These are phyloP conservation scores for Propithecus perrieri DNA, from an alignment of 2,797 vertebrate species.

Conservation along the genomic window DNA sequence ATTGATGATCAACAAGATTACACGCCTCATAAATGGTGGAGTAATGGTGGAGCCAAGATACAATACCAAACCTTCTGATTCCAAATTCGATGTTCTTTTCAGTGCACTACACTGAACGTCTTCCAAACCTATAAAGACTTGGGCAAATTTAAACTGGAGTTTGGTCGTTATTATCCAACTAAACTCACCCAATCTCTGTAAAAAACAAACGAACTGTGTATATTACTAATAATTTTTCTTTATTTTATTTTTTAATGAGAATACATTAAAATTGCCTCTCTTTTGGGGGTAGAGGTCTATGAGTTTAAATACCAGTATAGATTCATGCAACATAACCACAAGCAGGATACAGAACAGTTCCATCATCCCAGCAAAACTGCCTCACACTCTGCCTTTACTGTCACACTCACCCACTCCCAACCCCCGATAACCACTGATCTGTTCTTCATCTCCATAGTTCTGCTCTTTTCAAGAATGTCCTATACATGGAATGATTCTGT, in stretches of 20 bases:
- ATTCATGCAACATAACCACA: neutral
- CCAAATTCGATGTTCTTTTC: neutral
- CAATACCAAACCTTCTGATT: neutral
- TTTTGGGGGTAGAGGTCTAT: neutral
- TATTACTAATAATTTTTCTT: neutral
- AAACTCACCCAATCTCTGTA: neutral
- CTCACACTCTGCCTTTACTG: accelerated
- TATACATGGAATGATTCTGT: neutral
- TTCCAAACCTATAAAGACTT: neutral
- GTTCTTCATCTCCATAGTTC: neutral
- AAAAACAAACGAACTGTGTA: neutral
- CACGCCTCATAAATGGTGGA: neutral
- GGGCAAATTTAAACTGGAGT: neutral
- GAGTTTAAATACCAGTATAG: neutral
- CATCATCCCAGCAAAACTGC: neutral
- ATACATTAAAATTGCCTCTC: neutral
- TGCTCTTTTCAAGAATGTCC: neutral
- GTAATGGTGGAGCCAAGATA: neutral
- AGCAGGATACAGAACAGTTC: neutral
- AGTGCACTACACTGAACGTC: neutral
- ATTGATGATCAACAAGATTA: neutral
- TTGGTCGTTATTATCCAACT: neutral
- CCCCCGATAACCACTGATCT: neutral
- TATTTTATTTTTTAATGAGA: neutral
- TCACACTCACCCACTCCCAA: neutral